Base-by-base conservation (phyloP, 1,140 invertebrate genomes). In the Drosophila bocqueti region DNA sequence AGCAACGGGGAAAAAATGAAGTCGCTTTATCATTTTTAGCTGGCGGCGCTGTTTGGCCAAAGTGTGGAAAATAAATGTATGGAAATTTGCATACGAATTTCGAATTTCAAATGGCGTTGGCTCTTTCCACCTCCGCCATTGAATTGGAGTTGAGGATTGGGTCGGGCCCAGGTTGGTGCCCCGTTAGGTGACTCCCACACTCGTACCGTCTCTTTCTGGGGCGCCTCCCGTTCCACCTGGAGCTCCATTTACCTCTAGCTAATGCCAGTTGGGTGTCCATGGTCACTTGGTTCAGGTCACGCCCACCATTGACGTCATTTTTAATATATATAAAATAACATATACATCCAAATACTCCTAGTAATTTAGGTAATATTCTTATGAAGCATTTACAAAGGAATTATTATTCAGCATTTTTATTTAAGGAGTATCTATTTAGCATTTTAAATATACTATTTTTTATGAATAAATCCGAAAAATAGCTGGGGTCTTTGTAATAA, bases 11-110 rank as follows among this genome's bases (percentile, higher is more conserved):
- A 54, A 73, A 87, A 86, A 87, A 87, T 87, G 80, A 87, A 87
- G 84, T 83, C 83, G 83, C 84, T 87, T 87, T 87, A 87, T 87
- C 83, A 87, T 87, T 87, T 87, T 87, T 87, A 87, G 83, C 84
- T 59, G 45, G 84, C 84, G 84, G 83, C 84, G 68, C 68, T 77
- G 80, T 84, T 89, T 89, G 84, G 72, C 68, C 83, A 89, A 83
- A 83, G 84, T 87, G 83, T 87, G 83, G 83, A 87, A 87, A 87
- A 87, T 87, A 89, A 83, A 89, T 87, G 83, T 83, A 87, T 86
- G 84, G 40, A 89, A 87, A 86, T 86, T 86, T 86, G 83, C 83
- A 86, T 86, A 87, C 83, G 80, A 83, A 82, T 82, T 81, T 81
- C 79, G 83, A 86, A 87, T 79, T 87, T 82, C 76, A 79, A 86